These are phyloP conservation scores for Diogma glabrata DNA, from an alignment of 2,888 invertebrate genomes.

Conservation along the genomic window DNA sequence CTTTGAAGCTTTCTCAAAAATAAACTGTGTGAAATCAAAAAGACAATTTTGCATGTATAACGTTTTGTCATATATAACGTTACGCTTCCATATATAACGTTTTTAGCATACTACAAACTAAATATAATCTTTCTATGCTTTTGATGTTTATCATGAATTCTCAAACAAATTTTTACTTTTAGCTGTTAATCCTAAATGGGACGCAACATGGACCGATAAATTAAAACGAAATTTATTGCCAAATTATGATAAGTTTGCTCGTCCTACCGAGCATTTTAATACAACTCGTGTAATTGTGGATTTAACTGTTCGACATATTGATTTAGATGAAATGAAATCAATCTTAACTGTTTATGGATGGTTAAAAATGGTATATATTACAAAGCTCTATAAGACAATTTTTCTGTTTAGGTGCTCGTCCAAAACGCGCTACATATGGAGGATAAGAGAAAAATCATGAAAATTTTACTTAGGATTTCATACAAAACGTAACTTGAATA, in stretches of 20 bases:
- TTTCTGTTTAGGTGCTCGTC: neutral
- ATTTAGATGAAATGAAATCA: constrained; percentile 51
- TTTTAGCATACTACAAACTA: too few relatives aligned
- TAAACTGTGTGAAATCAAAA: too few relatives aligned
- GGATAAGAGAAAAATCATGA: too few relatives aligned
- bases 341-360: constrained; percentile 47
- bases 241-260: constrained; percentile 34
- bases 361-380: constrained; percentile 45
- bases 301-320: constrained; percentile 49
- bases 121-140: too few relatives aligned
- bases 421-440: too few relatives aligned
- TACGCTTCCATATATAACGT: too few relatives aligned
- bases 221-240: constrained; percentile 44
- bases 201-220: constrained; percentile 43
- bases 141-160: too few relatives aligned
- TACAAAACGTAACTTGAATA: neutral
- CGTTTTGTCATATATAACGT: too few relatives aligned
- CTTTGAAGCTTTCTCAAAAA: too few relatives aligned
- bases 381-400: neutral
- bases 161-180: constrained; percentile 1
- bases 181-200: constrained; percentile 38
- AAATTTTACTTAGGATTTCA: neutral
- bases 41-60: too few relatives aligned
- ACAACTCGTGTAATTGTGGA: constrained; percentile 33
- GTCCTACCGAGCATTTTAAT: constrained; percentile 27